phyloP scores from a whole-genome alignment of 2,888 invertebrate species.

The Trichopoda pennipes region DNA sequence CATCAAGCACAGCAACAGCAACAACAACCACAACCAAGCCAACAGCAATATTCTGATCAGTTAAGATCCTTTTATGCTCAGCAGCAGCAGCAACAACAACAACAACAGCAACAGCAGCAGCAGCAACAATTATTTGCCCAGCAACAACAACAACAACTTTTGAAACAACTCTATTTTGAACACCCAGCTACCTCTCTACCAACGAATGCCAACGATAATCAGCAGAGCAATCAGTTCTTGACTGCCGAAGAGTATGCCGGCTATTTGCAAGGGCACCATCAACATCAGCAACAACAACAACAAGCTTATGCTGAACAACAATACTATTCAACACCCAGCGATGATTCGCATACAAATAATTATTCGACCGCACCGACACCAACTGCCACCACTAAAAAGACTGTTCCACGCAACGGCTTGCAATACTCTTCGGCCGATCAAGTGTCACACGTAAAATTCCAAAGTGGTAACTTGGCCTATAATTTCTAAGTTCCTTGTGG shows the following conservation, averaged over 20 bases:
- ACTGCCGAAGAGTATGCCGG: conserved; percentile 77
- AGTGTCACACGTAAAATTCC: conserved; percentile 82
- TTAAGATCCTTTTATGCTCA: conserved; percentile 40
- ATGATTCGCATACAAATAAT: conserved; percentile 38
- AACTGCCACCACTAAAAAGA: conserved; percentile 14
- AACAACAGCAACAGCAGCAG: conserved; percentile 73
- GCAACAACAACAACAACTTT: conserved; percentile 71
- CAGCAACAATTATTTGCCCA: conserved; percentile 72
- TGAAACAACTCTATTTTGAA: conserved; percentile 74
- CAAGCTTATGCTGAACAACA: conserved; percentile 70
- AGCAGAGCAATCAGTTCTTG: conserved; percentile 75
- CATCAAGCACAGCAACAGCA: conserved; percentile 70
- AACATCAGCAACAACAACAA: conserved; percentile 70
- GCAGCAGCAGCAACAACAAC: conserved; percentile 71
- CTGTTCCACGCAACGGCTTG: conserved; percentile 73
- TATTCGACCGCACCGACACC: conserved; percentile 19
- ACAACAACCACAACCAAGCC: conserved; percentile 72
- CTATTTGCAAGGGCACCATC: conserved; percentile 75
- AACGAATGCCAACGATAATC: conserved; percentile 50
- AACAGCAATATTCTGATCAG: background rate
- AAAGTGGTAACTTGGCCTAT: conserved; percentile 79
- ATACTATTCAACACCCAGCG: conserved; percentile 64
- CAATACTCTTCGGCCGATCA: conserved; percentile 81
- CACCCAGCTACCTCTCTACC: conserved; percentile 53
- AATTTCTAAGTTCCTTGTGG: conserved; percentile 73